Evolutionary conservation across 2,113 vertebrate genomes (phyloP), one percentile per base, ranked within the genome.

Genomic region (Trinectes maculatus): DNA sequence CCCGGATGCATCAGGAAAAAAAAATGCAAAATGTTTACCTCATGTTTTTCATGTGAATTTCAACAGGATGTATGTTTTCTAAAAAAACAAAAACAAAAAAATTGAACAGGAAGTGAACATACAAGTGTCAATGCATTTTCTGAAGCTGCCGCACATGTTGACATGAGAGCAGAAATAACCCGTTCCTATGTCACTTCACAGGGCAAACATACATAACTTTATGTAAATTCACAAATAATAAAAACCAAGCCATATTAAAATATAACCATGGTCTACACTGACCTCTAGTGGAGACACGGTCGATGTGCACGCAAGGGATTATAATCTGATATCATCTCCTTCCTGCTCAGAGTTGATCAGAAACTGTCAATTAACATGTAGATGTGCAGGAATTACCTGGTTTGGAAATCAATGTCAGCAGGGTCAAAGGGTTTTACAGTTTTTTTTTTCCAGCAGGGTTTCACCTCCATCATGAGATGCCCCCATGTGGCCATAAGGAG

Each of bases 151-250:
- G n/a, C n/a, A n/a, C n/a, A n/a, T n/a, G n/a, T n/a, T n/a, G n/a
- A n/a, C n/a, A n/a, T n/a, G n/a, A n/a, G n/a, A n/a, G n/a, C n/a
- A n/a, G n/a, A n/a, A n/a, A 16, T 40, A 8, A 66, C 49, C 37
- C 3, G 13, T 3, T 7, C 18, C 26, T 13, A 49, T 51, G 2
- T 26, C 39, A 65, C 62, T 25, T 29, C 25, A 21, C n/a, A 52
- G 76, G 36, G 43, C 28, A 28, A 66, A 68, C 70, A 40, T 22
- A 63, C n/a, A 84, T 70, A 80, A 81, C 57, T 90, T 86, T 77
- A 85, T 82, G 26, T 81, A 83, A 82, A 65, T 60, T 43, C 22
- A n/a, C n/a, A 74, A 6, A 56, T 33, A 60, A 60, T 81, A 78
- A 83, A 84, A 85, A 85, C 74, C 8, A 51, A 26, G 28, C 13